Evolutionary conservation across 2,888 invertebrate species (phyloP), one percentile per base, ranked within the genome.

Genomic region (Phyllotreta striolata): DNA sequence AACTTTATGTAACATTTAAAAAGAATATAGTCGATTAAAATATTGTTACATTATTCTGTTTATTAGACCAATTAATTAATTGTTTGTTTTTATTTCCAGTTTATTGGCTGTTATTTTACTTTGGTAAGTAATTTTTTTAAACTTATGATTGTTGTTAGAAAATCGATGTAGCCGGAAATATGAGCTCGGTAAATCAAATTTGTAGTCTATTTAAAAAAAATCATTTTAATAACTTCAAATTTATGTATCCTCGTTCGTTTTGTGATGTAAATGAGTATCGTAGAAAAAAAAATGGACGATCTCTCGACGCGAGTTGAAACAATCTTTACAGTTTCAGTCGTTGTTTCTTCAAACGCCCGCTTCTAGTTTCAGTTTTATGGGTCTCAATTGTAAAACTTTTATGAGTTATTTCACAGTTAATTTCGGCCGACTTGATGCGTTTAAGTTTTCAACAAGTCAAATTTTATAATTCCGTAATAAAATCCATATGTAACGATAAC

Each of bases 41-140:
- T n/a, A 24, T 24, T 24, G 24, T 4, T 24, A 24, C 24, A 24
- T 24, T 3, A 3, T 24, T 3, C 24, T 24, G 4, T 24, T 24
- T 24, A 24, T 24, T 24, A 4, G 24, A 24, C 1, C 7, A 4
- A n/a, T 1, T n/a, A 34, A 47, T 7, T 47, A 6, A 47, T 34
- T 14, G 14, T 47, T 1, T 34, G 5, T 43, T 10, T 55, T 44
- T 4, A 44, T n/a, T 55, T 55, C 44, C 55, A 55, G 55, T 37
- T 55, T 44, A 55, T 37, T 37, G 37, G 44, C 55, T 55, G 13
- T 55, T 43, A 44, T 44, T 6, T 55, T 55, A 14, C n/a, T n/a
- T 35, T 44, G 55, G 55, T 55, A 55, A 55, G 55, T 55, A 1
- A 9, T 34, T n/a, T 41, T 55, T 55, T 39, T 1, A 54, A 54